Evolutionary conservation across 2,888 invertebrate genomes (phyloP), one percentile per base, ranked within the genome.

Genomic region (Schrankia costaestrigalis): DNA sequence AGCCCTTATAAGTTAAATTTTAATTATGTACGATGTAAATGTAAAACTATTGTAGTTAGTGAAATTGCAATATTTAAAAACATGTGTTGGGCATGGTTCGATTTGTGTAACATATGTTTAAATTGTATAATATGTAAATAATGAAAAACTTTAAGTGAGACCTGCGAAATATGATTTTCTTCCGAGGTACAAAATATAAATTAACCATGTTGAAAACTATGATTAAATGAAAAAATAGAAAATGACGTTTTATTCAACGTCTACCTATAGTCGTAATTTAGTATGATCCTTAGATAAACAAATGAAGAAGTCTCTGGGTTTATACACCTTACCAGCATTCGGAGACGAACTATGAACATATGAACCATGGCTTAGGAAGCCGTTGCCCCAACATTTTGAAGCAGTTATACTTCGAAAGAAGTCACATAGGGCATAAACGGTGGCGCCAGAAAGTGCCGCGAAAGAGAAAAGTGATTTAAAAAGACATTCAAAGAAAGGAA

Each of bases 191-290:
- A 86, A 86, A 82, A 79, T 80, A 84, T 80, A 66, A 84, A 82
- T 77, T 86, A 87, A 84, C 84, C 85, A 86, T 86, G 86, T 87
- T 86, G 83, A 86, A 75, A 80, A 81, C 72, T 85, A 86, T 79
- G 76, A 86, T 84, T 86, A 87, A 87, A 83, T 56, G 71, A 86
- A 83, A 82, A 77, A 78, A 78, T 74, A 78, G 72, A 72, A 71
- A 57, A 30, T 39, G 18, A 11, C 30, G 53, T 48, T 67, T 65
- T 68, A 66, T 57, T 48, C 1, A 2, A 21, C 6, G 5, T 12
- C 3, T 27, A 2, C 26, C 11, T 8, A n/a, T 14, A 1, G 8
- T 3, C 25, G 4, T n/a, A n/a, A n/a, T n/a, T n/a, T n/a, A n/a
- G n/a, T n/a, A n/a, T n/a, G n/a, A n/a, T n/a, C n/a, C n/a, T n/a